Evolutionary conservation across 2,888 invertebrate species (phyloP).

Genomic region (Athalia circularis): DNA sequence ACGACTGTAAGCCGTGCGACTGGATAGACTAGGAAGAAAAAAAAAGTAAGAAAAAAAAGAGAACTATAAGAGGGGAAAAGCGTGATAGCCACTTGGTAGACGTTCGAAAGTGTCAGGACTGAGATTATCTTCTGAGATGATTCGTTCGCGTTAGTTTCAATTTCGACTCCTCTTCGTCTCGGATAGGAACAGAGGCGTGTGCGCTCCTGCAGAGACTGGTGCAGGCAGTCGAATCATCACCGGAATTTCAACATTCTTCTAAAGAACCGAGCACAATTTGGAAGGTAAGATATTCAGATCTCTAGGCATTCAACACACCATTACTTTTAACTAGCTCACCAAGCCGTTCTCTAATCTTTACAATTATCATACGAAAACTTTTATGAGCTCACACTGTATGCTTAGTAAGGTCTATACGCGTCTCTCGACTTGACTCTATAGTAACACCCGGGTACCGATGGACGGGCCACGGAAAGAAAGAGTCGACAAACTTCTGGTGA

Average conservation of each 20-base stretch:
- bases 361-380: constrained; percentile 69
- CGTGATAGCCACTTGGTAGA: constrained; percentile 27
- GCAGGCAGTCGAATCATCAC: constrained; percentile 29
- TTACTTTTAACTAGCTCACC: constrained; percentile 64
- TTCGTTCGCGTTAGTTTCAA: constrained; percentile 41
- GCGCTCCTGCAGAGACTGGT: background rate
- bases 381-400: constrained; percentile 61
- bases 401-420: constrained; percentile 30
- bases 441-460: constrained; percentile 7
- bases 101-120: constrained; percentile 33
- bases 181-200: background rate
- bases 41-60: background rate
- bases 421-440: background rate
- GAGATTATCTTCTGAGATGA: constrained; percentile 40
- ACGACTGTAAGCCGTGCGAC: constrained; percentile 23
- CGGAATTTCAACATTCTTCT: constrained; percentile 44
- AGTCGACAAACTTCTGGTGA: constrained; percentile 61
- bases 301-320: constrained; percentile 49
- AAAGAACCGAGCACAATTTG: constrained; percentile 44
- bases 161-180: constrained; percentile 28
- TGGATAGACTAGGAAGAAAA: too few relatives aligned
- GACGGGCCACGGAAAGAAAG: constrained; percentile 33
- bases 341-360: constrained; percentile 64
- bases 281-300: constrained; percentile 45
- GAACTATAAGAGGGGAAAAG: background rate